These are phyloP conservation scores for Lithophane semibrunnea DNA, from an alignment of 2,888 invertebrate species.

Conservation along the genomic window DNA sequence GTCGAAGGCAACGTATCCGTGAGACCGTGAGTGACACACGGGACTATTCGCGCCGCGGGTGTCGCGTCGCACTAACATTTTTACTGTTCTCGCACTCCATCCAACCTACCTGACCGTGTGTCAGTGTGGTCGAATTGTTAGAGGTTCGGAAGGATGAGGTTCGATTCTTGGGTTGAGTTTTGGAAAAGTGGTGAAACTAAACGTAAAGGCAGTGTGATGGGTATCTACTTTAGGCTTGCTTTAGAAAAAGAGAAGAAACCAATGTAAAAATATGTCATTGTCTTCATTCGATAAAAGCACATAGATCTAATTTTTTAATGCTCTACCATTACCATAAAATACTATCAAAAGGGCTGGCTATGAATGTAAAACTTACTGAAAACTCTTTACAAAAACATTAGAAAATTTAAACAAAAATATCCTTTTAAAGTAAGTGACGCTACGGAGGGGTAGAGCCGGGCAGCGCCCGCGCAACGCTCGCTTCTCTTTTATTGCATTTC, in stretches of 20 bases:
- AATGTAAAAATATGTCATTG: not conserved
- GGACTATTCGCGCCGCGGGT: slow-evolving; percentile 80
- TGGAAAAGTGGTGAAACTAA: not conserved
- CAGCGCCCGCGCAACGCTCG: slow-evolving; percentile 74
- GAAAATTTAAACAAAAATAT: slow-evolving; percentile 41
- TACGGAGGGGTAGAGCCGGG: slow-evolving; percentile 60
- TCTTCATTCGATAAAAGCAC: not conserved
- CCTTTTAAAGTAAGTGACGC: slow-evolving; percentile 61
- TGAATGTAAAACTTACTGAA: not conserved
- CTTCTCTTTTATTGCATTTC: slow-evolving; percentile 84
- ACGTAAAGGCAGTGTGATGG: too few species aligned
- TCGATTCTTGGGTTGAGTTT: slow-evolving; percentile 64
- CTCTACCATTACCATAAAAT: not conserved
- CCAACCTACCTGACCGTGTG: slow-evolving; percentile 75
- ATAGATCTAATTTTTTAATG: not conserved
- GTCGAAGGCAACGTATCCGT: slow-evolving; percentile 70
- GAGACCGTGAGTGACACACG: slow-evolving; percentile 87
- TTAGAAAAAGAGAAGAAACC: not conserved
- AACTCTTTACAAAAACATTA: slow-evolving; percentile 24
- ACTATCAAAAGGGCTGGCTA: not conserved
- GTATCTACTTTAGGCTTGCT: too few species aligned
- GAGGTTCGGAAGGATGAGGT: slow-evolving; percentile 56
- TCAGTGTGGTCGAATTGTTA: slow-evolving; percentile 62
- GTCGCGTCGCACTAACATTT: slow-evolving; percentile 77
- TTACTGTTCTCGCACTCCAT: slow-evolving; percentile 82